Evolutionary conservation across 2,797 vertebrate species (phyloP), one percentile per base, ranked within the genome.

Genomic region (Clangula hyemalis): DNA sequence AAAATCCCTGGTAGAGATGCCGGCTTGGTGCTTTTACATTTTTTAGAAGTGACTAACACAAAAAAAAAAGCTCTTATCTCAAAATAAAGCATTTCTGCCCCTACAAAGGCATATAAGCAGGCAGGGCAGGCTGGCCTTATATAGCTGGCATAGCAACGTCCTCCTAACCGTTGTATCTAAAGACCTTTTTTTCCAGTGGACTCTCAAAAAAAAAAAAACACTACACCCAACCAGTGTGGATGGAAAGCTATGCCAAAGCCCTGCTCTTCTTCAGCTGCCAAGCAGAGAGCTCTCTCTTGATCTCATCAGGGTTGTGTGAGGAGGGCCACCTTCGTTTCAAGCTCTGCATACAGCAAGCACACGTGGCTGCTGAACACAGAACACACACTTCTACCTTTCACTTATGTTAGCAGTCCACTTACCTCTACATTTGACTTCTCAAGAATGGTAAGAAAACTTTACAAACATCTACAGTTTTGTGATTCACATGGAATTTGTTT

Each of bases 41-140:
- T 92, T 91, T 92, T 14, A 81, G 85, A 54, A 39, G 16, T 93
- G 96, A 95, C 22, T 34, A 85, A 76, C 22, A 41, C 10, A 32
- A 66, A 43, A 21, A 45, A 45, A 45, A 82, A 82, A 64, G 51
- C 30, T 77, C 58, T 78, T 75, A 80, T 86, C 78, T 91, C 72
- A 61, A 65, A 94, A 72, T 19, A 77, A 90, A 93, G 58, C 30
- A 25, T 74, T 75, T 85, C 86, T 90, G 78, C 15, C 86, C 75
- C 70, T 77, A 47, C 78, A 89, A 64, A 93, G 78, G 70, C 84
- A 81, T 34, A 34, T 0, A 2, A 61, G 38, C 80, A 88, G 36
- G 60, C 71, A 91, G 85, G 85, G 64, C 49, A 93, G 61, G 32
- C 68, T 36, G 57, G 74, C 91, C 86, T 82, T 80, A 74, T 62